Conservation (phyloP, 2,888 invertebrate genomes). For the Thysanoteuthis rhombus region DNA sequence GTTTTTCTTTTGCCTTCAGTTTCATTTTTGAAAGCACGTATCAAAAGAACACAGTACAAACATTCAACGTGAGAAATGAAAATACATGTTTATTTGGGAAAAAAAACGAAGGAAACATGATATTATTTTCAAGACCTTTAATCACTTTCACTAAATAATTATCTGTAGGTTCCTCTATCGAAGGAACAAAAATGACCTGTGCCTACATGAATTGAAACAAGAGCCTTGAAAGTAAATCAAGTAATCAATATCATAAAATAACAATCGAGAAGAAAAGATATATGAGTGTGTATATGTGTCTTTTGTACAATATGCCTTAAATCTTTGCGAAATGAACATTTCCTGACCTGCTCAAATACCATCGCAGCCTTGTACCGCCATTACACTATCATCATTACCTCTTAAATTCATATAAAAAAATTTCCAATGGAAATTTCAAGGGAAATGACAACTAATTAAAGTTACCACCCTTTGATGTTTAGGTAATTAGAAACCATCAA, state of each 20-base stretch:
- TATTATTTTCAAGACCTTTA: not conserved
- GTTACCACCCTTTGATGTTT: too few species aligned
- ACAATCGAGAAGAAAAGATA: not conserved
- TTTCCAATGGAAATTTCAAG: too few species aligned
- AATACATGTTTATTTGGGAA: not conserved
- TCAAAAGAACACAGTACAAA: too few species aligned
- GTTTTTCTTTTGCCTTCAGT: not conserved
- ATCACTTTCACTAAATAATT: not conserved
- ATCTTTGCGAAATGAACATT: not conserved
- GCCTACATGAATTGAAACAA: not conserved
- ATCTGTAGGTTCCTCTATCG: not conserved
- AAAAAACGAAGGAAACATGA: not conserved
- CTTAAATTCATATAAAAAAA: too few species aligned
- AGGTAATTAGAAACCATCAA: too few species aligned
- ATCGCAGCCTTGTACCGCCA: not conserved
- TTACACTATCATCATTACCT: not conserved
- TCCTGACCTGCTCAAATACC: not conserved
- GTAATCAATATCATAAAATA: not conserved
- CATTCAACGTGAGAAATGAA: not conserved
- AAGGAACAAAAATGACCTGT: not conserved
- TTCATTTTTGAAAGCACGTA: not conserved
- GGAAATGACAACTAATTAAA: too few species aligned
- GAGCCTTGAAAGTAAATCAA: not conserved
- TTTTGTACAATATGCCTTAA: not conserved
- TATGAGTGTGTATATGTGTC: not conserved